Percentiles rank a stretch among this genome's conserved stretches.
These are phyloP conservation scores for Danio kyathit DNA, from an alignment of 2,797 vertebrate genomes.

Conservation along the genomic window DNA sequence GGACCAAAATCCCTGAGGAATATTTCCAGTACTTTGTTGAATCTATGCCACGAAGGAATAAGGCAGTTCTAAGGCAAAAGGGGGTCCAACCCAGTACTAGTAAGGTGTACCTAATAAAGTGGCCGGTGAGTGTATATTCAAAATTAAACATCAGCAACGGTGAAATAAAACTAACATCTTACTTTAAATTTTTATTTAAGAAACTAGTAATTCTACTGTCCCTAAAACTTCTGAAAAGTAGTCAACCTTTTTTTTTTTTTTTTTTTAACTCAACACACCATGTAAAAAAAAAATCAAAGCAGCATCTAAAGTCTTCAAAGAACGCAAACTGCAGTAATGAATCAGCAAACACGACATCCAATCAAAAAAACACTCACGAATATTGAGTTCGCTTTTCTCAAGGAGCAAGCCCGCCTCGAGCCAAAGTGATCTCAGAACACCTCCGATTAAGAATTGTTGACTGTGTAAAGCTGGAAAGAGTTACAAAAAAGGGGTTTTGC, in stretches of 20 bases:
- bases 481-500: background rate
- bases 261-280: background rate
- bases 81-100: no score
- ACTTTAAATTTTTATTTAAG: no score
- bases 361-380: background rate
- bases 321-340: background rate
- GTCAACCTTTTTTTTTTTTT: background rate
- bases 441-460: slow-evolving; percentile 21
- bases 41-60: no score
- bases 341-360: background rate
- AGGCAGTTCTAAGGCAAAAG: no score
- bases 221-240: background rate
- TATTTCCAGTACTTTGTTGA: no score
- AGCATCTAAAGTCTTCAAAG: background rate
- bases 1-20: no score
- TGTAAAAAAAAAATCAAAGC: no score
- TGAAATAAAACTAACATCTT: background rate
- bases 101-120: no score
- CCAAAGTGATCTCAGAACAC: slow-evolving; percentile 21
- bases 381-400: background rate
- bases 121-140: no score
- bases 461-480: slow-evolving; percentile 24
- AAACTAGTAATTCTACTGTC: background rate
- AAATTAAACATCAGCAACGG: background rate
- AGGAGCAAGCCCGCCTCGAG: slow-evolving; percentile 13